Percentiles rank a stretch among this genome's conserved stretches.
Conservation (phyloP, 2,888 invertebrate genomes). For the Clitarchus hookeri region DNA sequence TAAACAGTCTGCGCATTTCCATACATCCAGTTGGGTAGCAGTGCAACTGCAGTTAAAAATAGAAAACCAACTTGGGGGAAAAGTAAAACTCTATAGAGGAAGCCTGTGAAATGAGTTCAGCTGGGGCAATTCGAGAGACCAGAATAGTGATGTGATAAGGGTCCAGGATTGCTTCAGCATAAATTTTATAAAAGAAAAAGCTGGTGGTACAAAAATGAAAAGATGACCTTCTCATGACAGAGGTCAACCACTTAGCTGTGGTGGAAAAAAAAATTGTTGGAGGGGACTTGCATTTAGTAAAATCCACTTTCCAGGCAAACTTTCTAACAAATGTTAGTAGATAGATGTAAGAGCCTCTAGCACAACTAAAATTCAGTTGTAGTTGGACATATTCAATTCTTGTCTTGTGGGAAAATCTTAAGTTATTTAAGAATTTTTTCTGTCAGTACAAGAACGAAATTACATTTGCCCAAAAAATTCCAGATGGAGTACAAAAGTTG, state of each 20-base stretch:
- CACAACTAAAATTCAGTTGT: too few relatives aligned
- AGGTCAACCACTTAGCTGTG: neutral
- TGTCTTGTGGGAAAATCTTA: too few relatives aligned
- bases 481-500: neutral
- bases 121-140: neutral
- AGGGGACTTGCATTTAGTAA: neutral
- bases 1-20: neutral
- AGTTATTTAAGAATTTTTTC: too few relatives aligned
- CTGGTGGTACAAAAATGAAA: neutral
- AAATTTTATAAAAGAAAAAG: neutral
- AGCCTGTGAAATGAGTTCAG: neutral
- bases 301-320: too few relatives aligned
- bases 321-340: too few relatives aligned
- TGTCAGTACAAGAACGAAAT: too few relatives aligned
- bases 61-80: neutral
- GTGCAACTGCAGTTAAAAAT: neutral
- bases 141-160: neutral
- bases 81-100: neutral
- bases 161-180: neutral
- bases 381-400: too few relatives aligned
- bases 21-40: neutral
- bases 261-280: neutral
- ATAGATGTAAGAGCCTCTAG: too few relatives aligned
- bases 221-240: neutral
- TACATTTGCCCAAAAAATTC: too few relatives aligned